Percentiles rank a stretch among this genome's conserved stretches.
Conservation (phyloP, 2,113 vertebrate genomes). For the Connochaetes taurinus region DNA sequence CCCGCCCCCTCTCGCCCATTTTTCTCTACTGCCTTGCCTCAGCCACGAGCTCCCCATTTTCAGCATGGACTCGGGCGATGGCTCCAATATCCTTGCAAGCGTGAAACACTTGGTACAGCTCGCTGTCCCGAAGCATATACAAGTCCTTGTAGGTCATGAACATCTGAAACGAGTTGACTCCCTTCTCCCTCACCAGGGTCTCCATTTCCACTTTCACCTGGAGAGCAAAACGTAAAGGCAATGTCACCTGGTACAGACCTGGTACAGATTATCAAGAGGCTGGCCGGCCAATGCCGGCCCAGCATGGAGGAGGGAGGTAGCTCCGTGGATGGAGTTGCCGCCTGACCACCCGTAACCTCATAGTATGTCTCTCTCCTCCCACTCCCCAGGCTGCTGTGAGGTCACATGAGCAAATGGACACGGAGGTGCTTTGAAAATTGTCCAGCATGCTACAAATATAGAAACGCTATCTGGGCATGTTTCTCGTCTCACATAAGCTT, state of each 20-base stretch:
- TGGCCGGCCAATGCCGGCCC: fast-evolving
- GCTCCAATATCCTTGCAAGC: conserved; percentile 94
- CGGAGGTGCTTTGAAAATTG: not conserved
- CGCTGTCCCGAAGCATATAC: conserved; percentile 95
- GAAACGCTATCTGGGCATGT: not conserved
- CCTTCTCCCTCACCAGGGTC: conserved; percentile 92
- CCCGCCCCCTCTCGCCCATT: not conserved
- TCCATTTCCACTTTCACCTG: conserved; percentile 96
- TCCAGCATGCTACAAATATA: not conserved
- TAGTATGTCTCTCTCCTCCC: not conserved
- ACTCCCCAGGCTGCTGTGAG: not conserved
- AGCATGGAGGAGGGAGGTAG: not conserved
- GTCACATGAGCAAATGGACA: not conserved
- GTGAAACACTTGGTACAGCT: conserved; percentile 93
- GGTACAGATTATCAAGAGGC: not conserved
- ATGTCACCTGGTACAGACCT: not conserved
- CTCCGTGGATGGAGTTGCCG: not conserved
- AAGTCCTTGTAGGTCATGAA: conserved; percentile 97
- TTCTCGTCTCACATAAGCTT: not conserved
- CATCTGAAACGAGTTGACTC: conserved; percentile 98
- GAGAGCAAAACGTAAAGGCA: not conserved
- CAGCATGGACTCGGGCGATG: conserved; percentile 92
- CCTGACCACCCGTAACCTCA: fast-evolving
- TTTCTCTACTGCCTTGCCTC: conserved; percentile 83
- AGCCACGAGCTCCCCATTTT: conserved; percentile 96